Conservation (phyloP, 2,113 vertebrate genomes). For the Girardinichthys multiradiatus region DNA sequence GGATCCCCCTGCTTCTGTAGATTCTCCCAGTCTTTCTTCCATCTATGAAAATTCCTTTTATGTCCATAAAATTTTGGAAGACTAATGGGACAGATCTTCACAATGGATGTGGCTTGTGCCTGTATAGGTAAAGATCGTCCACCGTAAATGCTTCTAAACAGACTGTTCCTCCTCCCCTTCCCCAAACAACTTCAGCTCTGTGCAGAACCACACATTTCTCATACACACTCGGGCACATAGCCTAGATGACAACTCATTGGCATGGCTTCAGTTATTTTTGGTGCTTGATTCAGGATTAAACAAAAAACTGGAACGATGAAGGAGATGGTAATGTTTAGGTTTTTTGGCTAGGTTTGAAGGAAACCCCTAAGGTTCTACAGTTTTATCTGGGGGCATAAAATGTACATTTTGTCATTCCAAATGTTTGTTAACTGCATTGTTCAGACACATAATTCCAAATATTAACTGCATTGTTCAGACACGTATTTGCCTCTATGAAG, state of each 20-base stretch:
- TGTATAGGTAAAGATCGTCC: no score
- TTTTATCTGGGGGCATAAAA: constrained; percentile 91
- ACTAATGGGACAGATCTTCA: no score
- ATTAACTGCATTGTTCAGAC: no score
- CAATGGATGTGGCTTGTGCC: no score
- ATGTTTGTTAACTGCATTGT: constrained; percentile 89
- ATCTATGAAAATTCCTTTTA: no score
- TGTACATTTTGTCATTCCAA: constrained; percentile 95
- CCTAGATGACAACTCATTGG: constrained; percentile 91
- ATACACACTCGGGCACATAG: constrained; percentile 88
- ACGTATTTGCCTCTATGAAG: constrained; percentile 94
- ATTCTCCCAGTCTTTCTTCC: no score
- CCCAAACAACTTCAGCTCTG: constrained; percentile 80
- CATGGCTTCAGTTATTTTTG: constrained; percentile 99
- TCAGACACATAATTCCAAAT: no score
- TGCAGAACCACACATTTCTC: constrained; percentile 83
- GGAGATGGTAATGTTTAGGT: constrained; percentile 88
- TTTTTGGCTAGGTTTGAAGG: constrained; percentile 81
- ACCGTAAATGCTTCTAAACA: constrained; percentile 99
- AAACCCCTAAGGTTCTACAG: constrained; percentile 89
- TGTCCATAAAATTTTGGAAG: no score
- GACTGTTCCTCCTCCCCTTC: constrained; percentile 87
- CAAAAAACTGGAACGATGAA: constrained; percentile 97
- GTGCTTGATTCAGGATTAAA: constrained; percentile 99
- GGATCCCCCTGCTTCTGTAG: no score